Percentiles rank a stretch among this genome's conserved stretches.
phyloP scores from a whole-genome alignment of 1,140 invertebrate genomes.

The Bombus waltoni region DNA sequence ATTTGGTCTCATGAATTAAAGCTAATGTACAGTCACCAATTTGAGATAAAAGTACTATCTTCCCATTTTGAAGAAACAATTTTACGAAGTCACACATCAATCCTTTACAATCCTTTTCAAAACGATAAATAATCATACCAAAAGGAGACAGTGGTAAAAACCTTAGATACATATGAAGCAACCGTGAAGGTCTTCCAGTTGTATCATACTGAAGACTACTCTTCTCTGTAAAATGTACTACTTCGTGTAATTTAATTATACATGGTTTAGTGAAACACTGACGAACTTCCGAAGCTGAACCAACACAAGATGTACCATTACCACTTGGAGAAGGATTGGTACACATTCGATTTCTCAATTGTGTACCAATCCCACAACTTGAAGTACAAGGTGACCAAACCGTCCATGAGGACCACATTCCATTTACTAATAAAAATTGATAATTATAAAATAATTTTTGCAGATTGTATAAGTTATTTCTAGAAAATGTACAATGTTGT shows the following conservation, averaged over 20 bases:
- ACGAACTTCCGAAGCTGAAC: slow-evolving; percentile 44
- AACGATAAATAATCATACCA: slow-evolving; percentile 46
- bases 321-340: slow-evolving; percentile 54
- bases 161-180: slow-evolving; percentile 46
- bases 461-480: neutral
- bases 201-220: slow-evolving; percentile 38
- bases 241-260: slow-evolving; percentile 39
- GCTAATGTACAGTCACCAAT: slow-evolving; percentile 21
- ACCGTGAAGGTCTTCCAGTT: slow-evolving; percentile 14
- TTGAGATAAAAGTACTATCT: slow-evolving; percentile 27
- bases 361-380: slow-evolving; percentile 45
- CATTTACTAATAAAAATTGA: slow-evolving; percentile 29
- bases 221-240: slow-evolving; percentile 36
- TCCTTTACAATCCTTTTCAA: slow-evolving; percentile 23
- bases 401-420: slow-evolving; percentile 49
- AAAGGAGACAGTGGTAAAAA: slow-evolving; percentile 43
- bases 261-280: slow-evolving; percentile 51
- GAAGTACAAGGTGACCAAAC: slow-evolving; percentile 39
- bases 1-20: slow-evolving; percentile 27
- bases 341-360: slow-evolving; percentile 50
- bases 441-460: neutral
- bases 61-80: slow-evolving; percentile 42
- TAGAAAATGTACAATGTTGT: neutral
- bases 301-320: slow-evolving; percentile 26
- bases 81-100: slow-evolving; percentile 37